These are phyloP conservation scores for Amphilophus citrinellus DNA, from an alignment of 2,113 vertebrate genomes.

Conservation along the genomic window DNA sequence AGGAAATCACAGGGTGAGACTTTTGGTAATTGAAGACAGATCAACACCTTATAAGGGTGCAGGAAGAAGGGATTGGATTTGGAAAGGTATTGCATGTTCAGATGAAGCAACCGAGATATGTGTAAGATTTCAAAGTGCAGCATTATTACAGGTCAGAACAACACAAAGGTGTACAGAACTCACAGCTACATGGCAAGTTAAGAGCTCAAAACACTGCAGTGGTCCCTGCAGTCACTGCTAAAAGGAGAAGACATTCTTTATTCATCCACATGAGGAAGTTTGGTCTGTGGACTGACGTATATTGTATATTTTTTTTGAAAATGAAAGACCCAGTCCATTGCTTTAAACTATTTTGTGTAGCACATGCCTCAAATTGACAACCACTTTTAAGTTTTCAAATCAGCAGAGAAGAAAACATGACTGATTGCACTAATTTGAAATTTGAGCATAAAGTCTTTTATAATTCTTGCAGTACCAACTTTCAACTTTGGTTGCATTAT, in stretches of 20 bases:
- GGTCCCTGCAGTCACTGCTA: neutral
- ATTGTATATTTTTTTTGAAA: neutral
- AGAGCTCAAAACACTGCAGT: neutral
- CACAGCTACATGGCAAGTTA: neutral
- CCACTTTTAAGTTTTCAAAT: slow-evolving; percentile 3
- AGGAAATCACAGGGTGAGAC: slow-evolving; percentile 26
- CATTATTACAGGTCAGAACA: neutral
- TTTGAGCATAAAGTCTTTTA: neutral
- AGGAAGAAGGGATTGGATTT: slow-evolving; percentile 52
- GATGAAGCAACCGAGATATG: slow-evolving; percentile 50
- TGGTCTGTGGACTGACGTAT: neutral
- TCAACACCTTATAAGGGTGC: slow-evolving; percentile 60
- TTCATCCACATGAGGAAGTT: neutral
- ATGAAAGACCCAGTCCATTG: neutral
- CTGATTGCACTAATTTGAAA: neutral
- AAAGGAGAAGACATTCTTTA: neutral
- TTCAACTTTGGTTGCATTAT: neutral
- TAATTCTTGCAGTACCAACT: neutral
- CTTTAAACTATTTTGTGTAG: neutral
- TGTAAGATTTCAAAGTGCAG: neutral
- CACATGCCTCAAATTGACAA: neutral
- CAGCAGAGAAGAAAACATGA: neutral
- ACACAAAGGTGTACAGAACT: neutral
- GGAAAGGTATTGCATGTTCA: neutral
- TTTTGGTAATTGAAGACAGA: slow-evolving; percentile 8